Conservation (phyloP, 2,888 invertebrate genomes). For the Epsilonema sp. region DNA sequence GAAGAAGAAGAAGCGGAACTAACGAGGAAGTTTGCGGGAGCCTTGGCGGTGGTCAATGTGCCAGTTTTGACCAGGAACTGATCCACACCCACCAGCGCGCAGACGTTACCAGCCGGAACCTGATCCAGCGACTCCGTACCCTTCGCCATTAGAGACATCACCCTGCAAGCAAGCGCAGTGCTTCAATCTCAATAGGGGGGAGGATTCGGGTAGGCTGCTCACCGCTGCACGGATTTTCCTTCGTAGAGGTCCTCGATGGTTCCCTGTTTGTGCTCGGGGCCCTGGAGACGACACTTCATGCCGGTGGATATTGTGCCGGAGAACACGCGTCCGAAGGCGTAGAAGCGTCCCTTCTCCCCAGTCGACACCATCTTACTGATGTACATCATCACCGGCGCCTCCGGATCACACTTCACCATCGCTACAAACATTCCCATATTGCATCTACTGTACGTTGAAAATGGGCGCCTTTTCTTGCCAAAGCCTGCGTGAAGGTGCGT, state of each 20-base stretch:
- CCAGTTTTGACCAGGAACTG: slow-evolving; percentile 13
- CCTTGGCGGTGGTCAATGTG: slow-evolving; percentile 12
- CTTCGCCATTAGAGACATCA: slow-evolving; percentile 13
- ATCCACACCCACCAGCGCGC: slow-evolving; percentile 14
- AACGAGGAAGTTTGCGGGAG: no score
- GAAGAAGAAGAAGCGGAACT: no score
- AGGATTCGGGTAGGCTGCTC: no score
- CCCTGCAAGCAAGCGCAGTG: slow-evolving; percentile 7
- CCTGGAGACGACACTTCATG: no score
- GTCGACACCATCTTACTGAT: slow-evolving; percentile 16
- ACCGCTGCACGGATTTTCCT: no score
- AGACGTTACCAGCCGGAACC: slow-evolving; percentile 14
- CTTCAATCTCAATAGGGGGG: no score
- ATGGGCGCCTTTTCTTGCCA: no score
- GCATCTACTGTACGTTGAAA: no score
- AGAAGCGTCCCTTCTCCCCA: slow-evolving; percentile 11
- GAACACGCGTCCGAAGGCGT: slow-evolving; percentile 16
- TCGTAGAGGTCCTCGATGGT: background rate
- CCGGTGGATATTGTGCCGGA: slow-evolving; percentile 11
- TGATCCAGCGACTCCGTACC: slow-evolving; percentile 6
- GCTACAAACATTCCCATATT: slow-evolving; percentile 9
- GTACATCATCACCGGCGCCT: slow-evolving; percentile 16
- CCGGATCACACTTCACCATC: slow-evolving; percentile 13
- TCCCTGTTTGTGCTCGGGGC: no score
- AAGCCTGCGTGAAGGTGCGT: no score